These are phyloP conservation scores for Semaprochilodus insignis DNA, from an alignment of 2,797 vertebrate species.

Conservation along the genomic window DNA sequence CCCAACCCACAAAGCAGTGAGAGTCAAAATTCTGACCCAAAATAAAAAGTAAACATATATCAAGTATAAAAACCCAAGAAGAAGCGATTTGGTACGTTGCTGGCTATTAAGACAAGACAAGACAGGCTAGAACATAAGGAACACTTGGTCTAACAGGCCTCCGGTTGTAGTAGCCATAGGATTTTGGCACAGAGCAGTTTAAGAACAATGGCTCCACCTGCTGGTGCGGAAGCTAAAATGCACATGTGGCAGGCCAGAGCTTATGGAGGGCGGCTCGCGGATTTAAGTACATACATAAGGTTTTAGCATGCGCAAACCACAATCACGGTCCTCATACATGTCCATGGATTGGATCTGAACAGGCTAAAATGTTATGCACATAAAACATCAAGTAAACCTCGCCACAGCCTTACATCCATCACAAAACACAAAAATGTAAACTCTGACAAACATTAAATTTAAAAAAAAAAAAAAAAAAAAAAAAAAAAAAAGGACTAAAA, in stretches of 20 bases:
- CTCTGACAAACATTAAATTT: constrained; percentile 45
- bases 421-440: constrained; percentile 38
- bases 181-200: constrained; percentile 43
- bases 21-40: neutral
- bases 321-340: neutral
- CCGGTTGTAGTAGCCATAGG: neutral
- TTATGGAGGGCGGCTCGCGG: neutral
- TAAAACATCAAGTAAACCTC: constrained; percentile 1
- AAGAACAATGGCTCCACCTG: constrained; percentile 25
- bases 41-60: constrained; percentile 39
- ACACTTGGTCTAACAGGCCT: constrained; percentile 34
- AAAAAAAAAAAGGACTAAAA: neutral
- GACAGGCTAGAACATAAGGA: constrained; percentile 32
- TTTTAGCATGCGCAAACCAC: constrained; percentile 33
- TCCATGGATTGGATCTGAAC: constrained; percentile 22
- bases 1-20: neutral
- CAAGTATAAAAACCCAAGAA: constrained; percentile 53
- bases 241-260: constrained; percentile 12
- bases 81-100: neutral
- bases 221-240: constrained; percentile 29
- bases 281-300: neutral
- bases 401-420: constrained; percentile 29
- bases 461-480: constrained; percentile 31
- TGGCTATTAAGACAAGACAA: neutral
- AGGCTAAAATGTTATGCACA: constrained; percentile 24